Percentiles rank a stretch among this genome's conserved stretches.
Evolutionary conservation across 2,113 vertebrate genomes (phyloP).

Genomic region (Willisornis vidua): DNA sequence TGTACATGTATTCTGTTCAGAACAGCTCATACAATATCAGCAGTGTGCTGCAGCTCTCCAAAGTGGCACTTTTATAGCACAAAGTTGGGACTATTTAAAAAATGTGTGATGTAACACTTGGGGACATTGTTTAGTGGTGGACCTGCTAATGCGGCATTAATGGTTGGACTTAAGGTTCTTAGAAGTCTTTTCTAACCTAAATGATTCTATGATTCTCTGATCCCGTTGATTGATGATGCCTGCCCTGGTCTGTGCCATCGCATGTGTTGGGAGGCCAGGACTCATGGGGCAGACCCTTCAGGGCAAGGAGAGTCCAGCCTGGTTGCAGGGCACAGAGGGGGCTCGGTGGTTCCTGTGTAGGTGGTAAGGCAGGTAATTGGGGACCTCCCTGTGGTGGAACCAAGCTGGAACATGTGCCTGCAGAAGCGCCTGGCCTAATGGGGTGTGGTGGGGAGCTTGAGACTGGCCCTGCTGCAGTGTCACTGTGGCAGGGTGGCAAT

Average conservation of each 20-base stretch:
- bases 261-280: neutral
- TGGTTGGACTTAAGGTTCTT: neutral
- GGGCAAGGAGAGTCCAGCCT: too few species aligned
- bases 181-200: neutral
- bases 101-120: neutral
- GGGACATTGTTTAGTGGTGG: neutral
- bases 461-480: rapidly evolving
- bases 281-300: too few species aligned
- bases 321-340: too few species aligned
- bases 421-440: too few species aligned
- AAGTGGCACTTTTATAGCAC: neutral
- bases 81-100: neutral
- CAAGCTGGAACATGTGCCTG: neutral
- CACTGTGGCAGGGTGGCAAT: neutral
- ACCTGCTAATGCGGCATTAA: neutral
- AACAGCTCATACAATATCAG: neutral
- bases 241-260: neutral
- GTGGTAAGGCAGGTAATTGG: neutral
- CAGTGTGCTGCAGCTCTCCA: neutral
- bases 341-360: neutral
- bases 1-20: neutral
- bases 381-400: neutral
- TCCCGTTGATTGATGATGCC: rapidly evolving
- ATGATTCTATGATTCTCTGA: neutral
- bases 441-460: neutral